phyloP scores from a whole-genome alignment of 2,113 vertebrate species.

The Colistium nudipinnis region DNA sequence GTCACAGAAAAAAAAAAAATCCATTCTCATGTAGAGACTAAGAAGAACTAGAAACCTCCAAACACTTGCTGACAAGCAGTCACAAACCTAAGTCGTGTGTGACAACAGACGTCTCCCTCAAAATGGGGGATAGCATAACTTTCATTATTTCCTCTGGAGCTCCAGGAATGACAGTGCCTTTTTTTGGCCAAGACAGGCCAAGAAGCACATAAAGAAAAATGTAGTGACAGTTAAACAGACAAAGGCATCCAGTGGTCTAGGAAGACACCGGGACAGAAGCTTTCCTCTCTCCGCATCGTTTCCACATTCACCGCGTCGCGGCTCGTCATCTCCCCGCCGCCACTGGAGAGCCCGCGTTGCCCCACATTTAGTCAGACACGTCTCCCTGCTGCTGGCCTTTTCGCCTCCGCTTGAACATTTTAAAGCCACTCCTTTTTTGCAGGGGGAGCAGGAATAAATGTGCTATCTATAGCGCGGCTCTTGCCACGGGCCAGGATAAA shows the following conservation, averaged over 20 bases:
- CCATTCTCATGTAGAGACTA: no score
- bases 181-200: constrained; percentile 1
- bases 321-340: constrained; percentile 21
- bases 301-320: constrained; percentile 35
- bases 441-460: constrained; percentile 52
- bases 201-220: constrained; percentile 11
- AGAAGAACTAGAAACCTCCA: no score
- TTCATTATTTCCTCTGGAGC: not conserved
- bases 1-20: no score
- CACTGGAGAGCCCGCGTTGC: constrained; percentile 40
- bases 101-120: no score
- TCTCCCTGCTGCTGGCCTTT: constrained; percentile 33
- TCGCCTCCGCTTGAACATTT: constrained; percentile 61
- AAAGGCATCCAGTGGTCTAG: constrained; percentile 23
- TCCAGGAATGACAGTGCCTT: not conserved
- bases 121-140: not conserved
- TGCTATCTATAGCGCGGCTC: constrained; percentile 75
- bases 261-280: constrained; percentile 16
- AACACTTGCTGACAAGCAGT: no score
- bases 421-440: constrained; percentile 53
- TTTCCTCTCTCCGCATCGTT: constrained; percentile 21
- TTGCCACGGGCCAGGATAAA: constrained; percentile 74
- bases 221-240: constrained; percentile 17
- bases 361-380: constrained; percentile 43
- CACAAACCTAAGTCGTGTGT: no score